Conservation (phyloP, 2,113 vertebrate species). For the Nyctereutes procyonoides region DNA sequence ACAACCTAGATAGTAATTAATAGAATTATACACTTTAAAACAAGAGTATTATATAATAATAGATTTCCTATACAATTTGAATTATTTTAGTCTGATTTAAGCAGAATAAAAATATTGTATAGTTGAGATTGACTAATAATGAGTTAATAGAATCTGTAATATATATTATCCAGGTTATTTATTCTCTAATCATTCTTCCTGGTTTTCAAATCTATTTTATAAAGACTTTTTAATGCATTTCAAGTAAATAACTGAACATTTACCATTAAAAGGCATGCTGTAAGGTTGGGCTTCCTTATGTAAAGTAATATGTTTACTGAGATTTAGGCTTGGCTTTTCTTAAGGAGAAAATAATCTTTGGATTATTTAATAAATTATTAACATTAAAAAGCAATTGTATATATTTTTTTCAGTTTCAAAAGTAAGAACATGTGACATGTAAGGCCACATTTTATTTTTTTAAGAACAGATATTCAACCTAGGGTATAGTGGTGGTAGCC, state of each 20-base stretch:
- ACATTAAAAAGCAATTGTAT: background rate
- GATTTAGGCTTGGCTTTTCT: background rate
- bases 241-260: background rate
- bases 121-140: background rate
- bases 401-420: background rate
- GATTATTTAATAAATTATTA: background rate
- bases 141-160: background rate
- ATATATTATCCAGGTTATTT: background rate
- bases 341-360: background rate
- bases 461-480: background rate
- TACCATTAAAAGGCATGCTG: background rate
- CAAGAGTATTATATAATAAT: background rate
- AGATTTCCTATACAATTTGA: background rate
- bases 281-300: background rate
- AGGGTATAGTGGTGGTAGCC: background rate
- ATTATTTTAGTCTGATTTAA: background rate
- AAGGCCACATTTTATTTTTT: background rate
- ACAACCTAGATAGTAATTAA: background rate
- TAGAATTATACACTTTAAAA: background rate
- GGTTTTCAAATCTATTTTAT: background rate
- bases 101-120: background rate
- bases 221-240: background rate
- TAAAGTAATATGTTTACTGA: background rate
- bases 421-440: background rate
- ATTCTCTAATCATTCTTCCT: background rate